Conservation (phyloP, 2,888 invertebrate species). For the Spodoptera exigua region DNA sequence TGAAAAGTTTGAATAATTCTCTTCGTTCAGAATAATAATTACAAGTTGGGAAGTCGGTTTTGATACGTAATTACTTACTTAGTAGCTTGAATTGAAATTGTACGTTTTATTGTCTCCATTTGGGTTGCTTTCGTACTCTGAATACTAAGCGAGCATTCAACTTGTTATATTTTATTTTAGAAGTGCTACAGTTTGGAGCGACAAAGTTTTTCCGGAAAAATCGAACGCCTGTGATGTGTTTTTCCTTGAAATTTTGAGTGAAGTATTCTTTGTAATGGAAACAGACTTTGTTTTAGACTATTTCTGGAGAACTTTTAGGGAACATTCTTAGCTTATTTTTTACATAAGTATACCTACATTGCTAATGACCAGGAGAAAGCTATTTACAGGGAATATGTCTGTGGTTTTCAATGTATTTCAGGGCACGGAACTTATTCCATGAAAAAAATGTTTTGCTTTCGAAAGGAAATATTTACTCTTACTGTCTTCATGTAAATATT, state of each 20-base stretch:
- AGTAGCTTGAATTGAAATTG: slow-evolving; percentile 33
- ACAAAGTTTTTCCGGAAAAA: slow-evolving; percentile 6
- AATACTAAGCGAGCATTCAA: slow-evolving; percentile 27
- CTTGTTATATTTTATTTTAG: slow-evolving; percentile 16
- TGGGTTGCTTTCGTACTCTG: slow-evolving; percentile 36
- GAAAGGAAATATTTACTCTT: too few relatives aligned
- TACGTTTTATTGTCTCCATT: slow-evolving; percentile 39
- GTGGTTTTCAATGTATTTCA: too few relatives aligned
- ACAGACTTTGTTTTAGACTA: not conserved
- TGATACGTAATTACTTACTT: slow-evolving; percentile 25
- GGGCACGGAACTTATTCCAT: too few relatives aligned
- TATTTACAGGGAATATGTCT: too few relatives aligned
- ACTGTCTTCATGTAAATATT: too few relatives aligned
- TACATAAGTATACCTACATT: too few relatives aligned
- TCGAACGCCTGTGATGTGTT: not conserved
- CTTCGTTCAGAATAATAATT: slow-evolving; percentile 23
- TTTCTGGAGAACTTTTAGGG: not conserved
- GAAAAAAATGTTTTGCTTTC: too few relatives aligned
- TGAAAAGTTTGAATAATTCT: slow-evolving; percentile 23
- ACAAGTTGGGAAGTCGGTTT: slow-evolving; percentile 15
- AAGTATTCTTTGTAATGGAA: not conserved
- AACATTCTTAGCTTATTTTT: not conserved
- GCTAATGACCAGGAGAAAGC: too few relatives aligned
- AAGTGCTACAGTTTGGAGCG: slow-evolving; percentile 11
- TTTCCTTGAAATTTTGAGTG: not conserved